A percentile compares a stretch with the other conserved stretches of the same genome.
Evolutionary conservation across 30 jellyfish, hydroid and myxozoan species (phyloP).

Genomic region (Phacellophora camtschatica): DNA sequence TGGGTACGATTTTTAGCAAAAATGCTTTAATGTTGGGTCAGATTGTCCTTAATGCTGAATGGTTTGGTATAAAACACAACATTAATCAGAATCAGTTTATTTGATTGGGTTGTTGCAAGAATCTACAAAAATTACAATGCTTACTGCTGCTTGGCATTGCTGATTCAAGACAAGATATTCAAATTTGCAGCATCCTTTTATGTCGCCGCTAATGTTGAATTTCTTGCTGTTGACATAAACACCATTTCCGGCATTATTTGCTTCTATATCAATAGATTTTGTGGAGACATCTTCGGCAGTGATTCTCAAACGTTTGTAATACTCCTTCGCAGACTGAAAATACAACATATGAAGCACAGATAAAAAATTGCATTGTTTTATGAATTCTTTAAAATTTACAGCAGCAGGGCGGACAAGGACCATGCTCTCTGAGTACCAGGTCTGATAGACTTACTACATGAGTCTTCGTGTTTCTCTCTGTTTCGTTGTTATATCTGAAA

Average conservation of each 20-base stretch:
- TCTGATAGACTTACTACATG: too few species aligned
- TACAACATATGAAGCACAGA: too few species aligned
- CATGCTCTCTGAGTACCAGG: too few species aligned
- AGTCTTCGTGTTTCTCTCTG: too few species aligned
- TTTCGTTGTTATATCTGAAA: too few species aligned
- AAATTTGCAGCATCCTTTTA: constrained; percentile 74
- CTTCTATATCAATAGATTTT: constrained; percentile 3
- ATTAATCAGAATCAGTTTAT: not conserved
- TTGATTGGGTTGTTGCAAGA: not conserved
- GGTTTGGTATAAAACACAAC: too few species aligned
- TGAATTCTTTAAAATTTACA: too few species aligned
- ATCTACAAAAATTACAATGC: not conserved
- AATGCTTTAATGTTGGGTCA: too few species aligned
- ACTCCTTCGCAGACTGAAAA: constrained; percentile 42
- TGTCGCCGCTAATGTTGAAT: constrained; percentile 40
- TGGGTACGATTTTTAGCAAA: too few species aligned
- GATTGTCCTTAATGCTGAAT: too few species aligned
- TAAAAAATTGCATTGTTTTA: too few species aligned
- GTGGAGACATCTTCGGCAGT: constrained; percentile 45
- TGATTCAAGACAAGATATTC: constrained; percentile 61
- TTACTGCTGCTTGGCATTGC: constrained; percentile 63
- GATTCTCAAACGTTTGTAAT: constrained; percentile 27
- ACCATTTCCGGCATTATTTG: constrained; percentile 5
- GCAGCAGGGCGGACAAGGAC: too few species aligned
- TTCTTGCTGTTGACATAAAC: constrained; percentile 1